Evolutionary conservation across 2,113 vertebrate genomes (phyloP), one percentile per base, ranked within the genome.

Genomic region (Rhynchomys soricoides): DNA sequence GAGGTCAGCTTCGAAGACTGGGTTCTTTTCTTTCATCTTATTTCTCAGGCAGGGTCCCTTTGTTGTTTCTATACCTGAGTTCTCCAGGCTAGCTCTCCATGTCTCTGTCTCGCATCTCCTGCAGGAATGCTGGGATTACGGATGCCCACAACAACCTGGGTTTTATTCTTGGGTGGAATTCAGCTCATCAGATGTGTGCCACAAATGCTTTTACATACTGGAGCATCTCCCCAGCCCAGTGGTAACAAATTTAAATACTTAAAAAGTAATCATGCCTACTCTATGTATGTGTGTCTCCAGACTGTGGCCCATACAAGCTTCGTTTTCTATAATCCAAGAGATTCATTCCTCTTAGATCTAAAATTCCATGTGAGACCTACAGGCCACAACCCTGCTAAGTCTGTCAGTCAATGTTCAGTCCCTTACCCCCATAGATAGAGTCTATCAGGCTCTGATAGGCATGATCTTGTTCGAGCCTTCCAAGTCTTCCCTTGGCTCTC

Each of bases 341-440:
- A 73, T 66, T 77, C n/a, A n/a, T n/a, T n/a, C 10, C 29, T 89
- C 91, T 75, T 7, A 15, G 12, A 50, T 95, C 26, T 78, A 40
- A 66, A 59, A 19, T 89, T 91, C 48, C 50, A 40, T 19, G 26
- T 64, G 59, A 48, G 79, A 78, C 5, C 34, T n/a, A 9, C 40
- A 62, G 66, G 59, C 2, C 45, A 0, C 0, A 0, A 5, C 0
- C 16, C 9, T 4, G 22, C 1, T 12, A 9, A 2, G 1, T 68
- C 75, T 7, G 37, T 26, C 17, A 12, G 9, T 0, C 43, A 40
- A 0, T 29, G 11, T 70, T 22, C 4, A 11, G 11, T 40, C 88
- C 1, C 57, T n/a, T 26, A 9, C 29, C 5, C 37, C 2, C 5
- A 0, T 13, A 66, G 45, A 26, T 55, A n/a, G 17, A 9, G 22